Evolutionary conservation across 2,888 invertebrate species (phyloP).

Genomic region (Lamellibrachia columna): DNA sequence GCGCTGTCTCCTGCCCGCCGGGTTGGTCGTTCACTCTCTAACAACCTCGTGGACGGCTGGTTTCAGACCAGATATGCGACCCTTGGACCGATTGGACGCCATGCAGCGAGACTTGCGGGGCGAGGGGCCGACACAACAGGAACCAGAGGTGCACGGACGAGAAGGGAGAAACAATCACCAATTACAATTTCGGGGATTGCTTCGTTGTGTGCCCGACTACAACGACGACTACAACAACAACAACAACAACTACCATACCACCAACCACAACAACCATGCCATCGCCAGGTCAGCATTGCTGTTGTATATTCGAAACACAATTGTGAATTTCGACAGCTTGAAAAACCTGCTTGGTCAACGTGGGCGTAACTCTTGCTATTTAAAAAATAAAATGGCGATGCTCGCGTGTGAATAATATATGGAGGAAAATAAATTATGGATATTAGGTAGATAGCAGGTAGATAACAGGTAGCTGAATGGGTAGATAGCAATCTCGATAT

Average conservation of each 20-base stretch:
- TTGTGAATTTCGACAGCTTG: background rate
- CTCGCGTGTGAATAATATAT: no score
- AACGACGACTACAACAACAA: background rate
- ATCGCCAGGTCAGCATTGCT: background rate
- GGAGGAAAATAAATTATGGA: no score
- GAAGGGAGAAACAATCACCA: background rate
- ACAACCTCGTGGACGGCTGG: background rate
- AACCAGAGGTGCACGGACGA: background rate
- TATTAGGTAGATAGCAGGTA: no score
- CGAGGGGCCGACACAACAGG: background rate
- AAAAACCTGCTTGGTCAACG: no score
- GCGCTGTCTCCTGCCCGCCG: background rate
- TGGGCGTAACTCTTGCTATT: no score
- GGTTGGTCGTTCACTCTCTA: background rate
- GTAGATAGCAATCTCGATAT: no score
- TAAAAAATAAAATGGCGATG: no score
- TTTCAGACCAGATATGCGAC: background rate
- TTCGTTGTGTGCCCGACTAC: background rate
- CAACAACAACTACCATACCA: background rate
- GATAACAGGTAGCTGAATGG: no score
- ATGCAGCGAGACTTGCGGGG: background rate
- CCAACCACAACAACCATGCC: background rate
- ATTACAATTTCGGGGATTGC: background rate
- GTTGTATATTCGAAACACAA: background rate
- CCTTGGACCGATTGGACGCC: background rate